Evolutionary conservation across 2,888 invertebrate genomes (phyloP), one percentile per base, ranked within the genome.

Genomic region (Chrysomela aeneicollis): DNA sequence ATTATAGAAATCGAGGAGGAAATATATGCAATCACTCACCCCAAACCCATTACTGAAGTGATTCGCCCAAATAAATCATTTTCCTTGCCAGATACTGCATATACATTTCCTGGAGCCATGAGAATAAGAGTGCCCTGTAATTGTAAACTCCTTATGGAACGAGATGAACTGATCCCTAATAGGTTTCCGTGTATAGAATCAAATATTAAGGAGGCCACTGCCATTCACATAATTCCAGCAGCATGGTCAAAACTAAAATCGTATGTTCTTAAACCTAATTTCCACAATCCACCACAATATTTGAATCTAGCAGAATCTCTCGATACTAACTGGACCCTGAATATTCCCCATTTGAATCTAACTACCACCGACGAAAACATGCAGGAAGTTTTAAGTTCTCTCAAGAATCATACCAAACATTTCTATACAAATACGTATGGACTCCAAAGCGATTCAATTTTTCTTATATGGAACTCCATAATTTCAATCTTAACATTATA

Each of bases 1-100:
- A 69, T 71, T 6, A 47, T 63, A 1, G 69, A 71, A 54, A 55
- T 70, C 4, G 49, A 22, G 9, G 64, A 68, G 26, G 68, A 68
- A 19, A 32, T 42, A 0, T 70, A 66, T 49, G 52, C 67, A 2
- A 50, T 68, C 1, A 71, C 67, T 47, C 67, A 70, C 30, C 62
- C 65, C 22, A 61, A 60, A 59, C 8, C 26, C n/a, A 26, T 18
- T 6, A 42, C 50, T 17, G 17, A 32, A n/a, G 15, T 59, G 2
- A 26, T 32, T 19, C 51, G 59, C n/a, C 59, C 59, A 12, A 57
- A 54, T 8, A 12, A 19, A 12, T 64, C 52, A 26, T 22, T 17
- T 22, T 2, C 19, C 0, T 19, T 62, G 10, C 53, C 59, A 10
- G 32, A 59, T n/a, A n/a, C n/a, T n/a, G n/a, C n/a, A 0, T n/a